Evolutionary conservation across 1,140 invertebrate species (phyloP), one percentile per base, ranked within the genome.

Genomic region (Lethrus apterus): DNA sequence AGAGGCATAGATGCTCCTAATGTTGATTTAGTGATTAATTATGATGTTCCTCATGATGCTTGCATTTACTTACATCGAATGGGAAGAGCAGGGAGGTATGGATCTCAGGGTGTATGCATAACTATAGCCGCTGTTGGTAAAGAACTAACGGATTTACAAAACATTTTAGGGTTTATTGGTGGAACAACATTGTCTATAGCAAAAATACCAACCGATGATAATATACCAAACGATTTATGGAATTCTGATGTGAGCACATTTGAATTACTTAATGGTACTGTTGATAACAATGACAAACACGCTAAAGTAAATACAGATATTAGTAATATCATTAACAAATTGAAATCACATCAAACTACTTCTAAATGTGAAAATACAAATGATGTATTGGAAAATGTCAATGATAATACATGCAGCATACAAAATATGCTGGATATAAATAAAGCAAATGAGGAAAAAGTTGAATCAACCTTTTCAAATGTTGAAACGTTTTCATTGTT

Each of bases 41-140:
- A 97, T 57, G 94, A 98, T 65, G 63, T 86, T 29, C 91, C 96
- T 1, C 59, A 55, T 36, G 83, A 93, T 62, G 73, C 77, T 55
- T 81, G 88, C 43, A 95, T 89, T 2, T 98, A 98, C 76, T 76
- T 98, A 46, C 96, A 98, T 71, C 76, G 95, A 63, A 93, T 96
- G 61, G 95, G 95, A 4, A 76, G 94, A 57, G 91, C 92, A 40
- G 95, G 94, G 1, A 74, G 95, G 55, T 98, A 83, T 72, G 89
- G 89, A 1, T 81, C 84, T 11, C 73, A 76, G 59, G 88, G 86
- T 44, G 74, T 80, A 35, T 78, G 83, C 15, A 76, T 90, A 17
- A 83, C 75, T 51, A 73, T 88, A 41, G 58, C 81, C 13, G 69
- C 75, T 31, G 65, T 77, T 48, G 73, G 73, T 14, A 67, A 73